Percentiles rank a stretch among this genome's conserved stretches.
Evolutionary conservation across 2,797 vertebrate genomes (phyloP).

Genomic region (Falco berigora): DNA sequence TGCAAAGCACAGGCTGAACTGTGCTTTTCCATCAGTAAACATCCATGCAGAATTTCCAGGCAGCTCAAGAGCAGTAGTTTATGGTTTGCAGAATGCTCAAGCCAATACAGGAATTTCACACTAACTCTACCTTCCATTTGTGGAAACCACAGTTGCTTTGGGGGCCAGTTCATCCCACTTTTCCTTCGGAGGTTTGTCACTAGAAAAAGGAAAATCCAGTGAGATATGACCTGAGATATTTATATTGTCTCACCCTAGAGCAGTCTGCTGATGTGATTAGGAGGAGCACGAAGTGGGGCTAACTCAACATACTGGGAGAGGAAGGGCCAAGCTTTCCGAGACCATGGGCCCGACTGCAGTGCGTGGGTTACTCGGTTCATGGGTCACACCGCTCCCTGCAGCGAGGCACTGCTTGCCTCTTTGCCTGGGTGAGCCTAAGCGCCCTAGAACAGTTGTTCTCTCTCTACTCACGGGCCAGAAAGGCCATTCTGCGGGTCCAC

Average conservation of each 20-base stretch:
- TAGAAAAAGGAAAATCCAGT: background rate
- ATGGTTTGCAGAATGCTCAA: too few species aligned
- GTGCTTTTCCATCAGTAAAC: background rate
- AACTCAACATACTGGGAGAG: accelerated
- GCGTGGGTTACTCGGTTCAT: too few species aligned
- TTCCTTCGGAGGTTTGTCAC: background rate
- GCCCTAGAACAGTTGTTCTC: background rate
- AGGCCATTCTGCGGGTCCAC: background rate
- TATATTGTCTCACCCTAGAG: accelerated
- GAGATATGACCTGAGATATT: background rate
- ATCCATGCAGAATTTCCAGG: background rate
- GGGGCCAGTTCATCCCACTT: background rate
- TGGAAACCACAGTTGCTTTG: background rate
- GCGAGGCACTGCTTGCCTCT: background rate
- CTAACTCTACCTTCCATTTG: background rate
- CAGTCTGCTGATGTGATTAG: background rate
- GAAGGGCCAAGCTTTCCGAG: background rate
- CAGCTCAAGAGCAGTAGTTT: background rate
- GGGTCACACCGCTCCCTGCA: background rate
- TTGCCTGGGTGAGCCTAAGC: background rate
- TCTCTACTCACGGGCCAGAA: background rate
- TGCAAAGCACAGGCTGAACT: background rate
- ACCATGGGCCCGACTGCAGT: background rate
- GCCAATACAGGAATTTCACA: background rate
- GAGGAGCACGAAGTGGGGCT: background rate